A percentile compares a stretch with the other conserved stretches of the same genome.
phyloP scores from a whole-genome alignment of 2,888 invertebrate genomes.

The Iphiclides podalirius region DNA sequence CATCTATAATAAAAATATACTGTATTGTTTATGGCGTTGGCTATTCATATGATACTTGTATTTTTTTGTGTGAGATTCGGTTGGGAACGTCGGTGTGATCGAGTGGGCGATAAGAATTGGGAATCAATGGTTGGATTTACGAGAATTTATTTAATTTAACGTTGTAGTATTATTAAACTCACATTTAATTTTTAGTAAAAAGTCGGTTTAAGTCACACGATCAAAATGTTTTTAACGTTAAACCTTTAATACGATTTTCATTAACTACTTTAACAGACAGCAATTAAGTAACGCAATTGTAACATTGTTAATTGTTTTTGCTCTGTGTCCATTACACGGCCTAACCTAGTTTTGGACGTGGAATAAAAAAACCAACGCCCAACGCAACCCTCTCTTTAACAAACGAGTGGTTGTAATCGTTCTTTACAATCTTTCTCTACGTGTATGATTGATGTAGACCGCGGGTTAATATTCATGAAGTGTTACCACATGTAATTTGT shows the following conservation, averaged over 20 bases:
- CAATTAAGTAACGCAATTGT: conserved; percentile 8
- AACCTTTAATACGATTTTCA: no score
- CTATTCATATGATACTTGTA: conserved; percentile 1
- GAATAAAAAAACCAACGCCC: conserved; percentile 20
- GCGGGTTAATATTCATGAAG: conserved; percentile 72
- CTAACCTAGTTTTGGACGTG: conserved; percentile 24
- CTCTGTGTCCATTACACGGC: conserved; percentile 9
- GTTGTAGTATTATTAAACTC: no score
- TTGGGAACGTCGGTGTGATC: neutral
- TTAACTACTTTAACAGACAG: no score
- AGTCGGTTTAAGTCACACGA: no score
- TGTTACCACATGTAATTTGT: conserved; percentile 53
- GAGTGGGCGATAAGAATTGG: neutral
- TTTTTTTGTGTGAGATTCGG: neutral
- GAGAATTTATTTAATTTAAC: neutral
- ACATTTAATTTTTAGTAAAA: no score
- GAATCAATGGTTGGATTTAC: neutral
- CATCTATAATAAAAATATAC: conserved; percentile 26
- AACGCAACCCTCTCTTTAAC: conserved; percentile 40
- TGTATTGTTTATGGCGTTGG: conserved; percentile 15
- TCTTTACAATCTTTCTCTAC: conserved; percentile 46
- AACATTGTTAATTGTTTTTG: conserved; percentile 14
- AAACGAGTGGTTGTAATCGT: conserved; percentile 52
- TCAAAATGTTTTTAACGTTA: no score
- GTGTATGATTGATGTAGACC: conserved; percentile 69